Evolutionary conservation across 1,140 invertebrate species (phyloP).

Genomic region (Thalassaphorura encarpata): DNA sequence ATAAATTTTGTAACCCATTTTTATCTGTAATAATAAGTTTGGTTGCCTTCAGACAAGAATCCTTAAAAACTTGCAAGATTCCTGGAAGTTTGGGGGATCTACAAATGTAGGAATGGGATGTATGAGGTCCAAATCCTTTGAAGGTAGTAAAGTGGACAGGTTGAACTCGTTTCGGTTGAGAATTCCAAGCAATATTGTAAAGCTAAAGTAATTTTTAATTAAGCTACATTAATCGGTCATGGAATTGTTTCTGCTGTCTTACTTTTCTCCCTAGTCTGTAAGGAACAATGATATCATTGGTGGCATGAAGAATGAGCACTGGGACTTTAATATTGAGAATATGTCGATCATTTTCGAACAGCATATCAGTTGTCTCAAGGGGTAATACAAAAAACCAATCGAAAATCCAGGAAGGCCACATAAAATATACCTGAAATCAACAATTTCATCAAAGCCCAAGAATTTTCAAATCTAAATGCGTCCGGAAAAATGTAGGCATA

Average conservation of each 20-base stretch:
- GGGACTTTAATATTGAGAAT: slow-evolving; percentile 56
- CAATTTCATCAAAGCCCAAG: no score
- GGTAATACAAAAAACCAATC: slow-evolving; percentile 58
- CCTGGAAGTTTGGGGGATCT: slow-evolving; percentile 40
- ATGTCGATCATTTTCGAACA: slow-evolving; percentile 60
- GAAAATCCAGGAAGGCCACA: slow-evolving; percentile 56
- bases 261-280: slow-evolving; percentile 56
- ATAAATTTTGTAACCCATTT: no score
- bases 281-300: slow-evolving; percentile 76
- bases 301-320: slow-evolving; percentile 74
- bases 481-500: slow-evolving; percentile 34
- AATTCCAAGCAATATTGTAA: slow-evolving; percentile 48
- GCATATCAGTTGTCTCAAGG: slow-evolving; percentile 51
- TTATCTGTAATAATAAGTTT: no score
- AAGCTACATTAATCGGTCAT: no score
- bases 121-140: slow-evolving; percentile 48
- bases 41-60: no score
- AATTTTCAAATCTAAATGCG: neutral
- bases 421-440: no score
- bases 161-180: slow-evolving; percentile 42
- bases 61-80: slow-evolving; percentile 37
- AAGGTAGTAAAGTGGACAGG: slow-evolving; percentile 52
- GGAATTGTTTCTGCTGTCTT: slow-evolving; percentile 6
- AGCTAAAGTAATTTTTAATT: slow-evolving; percentile 49
- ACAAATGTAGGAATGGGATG: slow-evolving; percentile 43